Conservation (phyloP, 2,888 invertebrate genomes). For the Caenorhabditis uteleia region DNA sequence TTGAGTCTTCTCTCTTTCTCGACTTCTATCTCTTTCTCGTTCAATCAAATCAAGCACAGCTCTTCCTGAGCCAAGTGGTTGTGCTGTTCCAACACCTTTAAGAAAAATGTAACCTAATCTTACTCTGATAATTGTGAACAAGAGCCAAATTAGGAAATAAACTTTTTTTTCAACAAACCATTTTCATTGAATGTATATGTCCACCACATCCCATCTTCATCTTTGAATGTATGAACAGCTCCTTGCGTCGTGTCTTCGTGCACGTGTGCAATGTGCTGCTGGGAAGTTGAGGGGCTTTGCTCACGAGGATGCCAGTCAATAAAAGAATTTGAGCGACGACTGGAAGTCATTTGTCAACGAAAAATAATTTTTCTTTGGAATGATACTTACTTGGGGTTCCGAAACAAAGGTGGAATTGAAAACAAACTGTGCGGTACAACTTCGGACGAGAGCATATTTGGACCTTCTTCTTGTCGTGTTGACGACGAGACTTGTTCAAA, state of each 20-base stretch:
- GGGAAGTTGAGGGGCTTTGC: slow-evolving; percentile 17
- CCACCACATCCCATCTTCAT: slow-evolving; percentile 78
- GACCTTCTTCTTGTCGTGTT: not conserved
- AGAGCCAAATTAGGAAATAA: not conserved
- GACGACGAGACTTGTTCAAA: slow-evolving; percentile 12
- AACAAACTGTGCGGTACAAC: slow-evolving; percentile 19
- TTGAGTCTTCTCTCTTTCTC: slow-evolving; percentile 21
- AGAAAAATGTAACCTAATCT: slow-evolving; percentile 4
- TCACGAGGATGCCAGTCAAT: slow-evolving; percentile 35
- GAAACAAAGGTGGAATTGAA: slow-evolving; percentile 21
- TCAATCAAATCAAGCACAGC: slow-evolving; percentile 48
- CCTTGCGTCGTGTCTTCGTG: slow-evolving; percentile 85
- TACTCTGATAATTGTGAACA: not conserved
- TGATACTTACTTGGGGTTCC: slow-evolving; percentile 29
- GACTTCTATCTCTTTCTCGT: slow-evolving; percentile 6
- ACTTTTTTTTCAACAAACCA: too few relatives aligned
- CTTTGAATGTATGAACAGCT: slow-evolving; percentile 73
- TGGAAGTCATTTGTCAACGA: slow-evolving; percentile 3
- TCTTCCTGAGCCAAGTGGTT: slow-evolving; percentile 58
- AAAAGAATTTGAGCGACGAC: slow-evolving; percentile 26
- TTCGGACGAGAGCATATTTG: slow-evolving; percentile 10
- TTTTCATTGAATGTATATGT: slow-evolving; percentile 86
- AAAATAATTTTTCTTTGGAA: not conserved
- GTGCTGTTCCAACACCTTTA: slow-evolving; percentile 61
- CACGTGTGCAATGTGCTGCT: slow-evolving; percentile 64